A percentile compares a stretch with the other conserved stretches of the same genome.
phyloP scores from a whole-genome alignment of 2,113 vertebrate genomes.

The Pantherophis guttatus region DNA sequence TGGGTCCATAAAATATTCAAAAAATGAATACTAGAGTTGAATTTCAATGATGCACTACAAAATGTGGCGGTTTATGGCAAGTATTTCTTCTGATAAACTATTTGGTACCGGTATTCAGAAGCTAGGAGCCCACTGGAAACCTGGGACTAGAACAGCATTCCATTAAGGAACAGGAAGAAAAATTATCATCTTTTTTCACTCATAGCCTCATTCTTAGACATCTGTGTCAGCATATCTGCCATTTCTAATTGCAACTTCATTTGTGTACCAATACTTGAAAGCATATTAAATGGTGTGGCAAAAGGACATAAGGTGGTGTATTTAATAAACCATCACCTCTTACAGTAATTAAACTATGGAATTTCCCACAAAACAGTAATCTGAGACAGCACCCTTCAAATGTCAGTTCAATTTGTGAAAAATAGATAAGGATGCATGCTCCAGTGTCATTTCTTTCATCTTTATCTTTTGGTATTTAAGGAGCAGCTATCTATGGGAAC shows the following conservation, averaged over 20 bases:
- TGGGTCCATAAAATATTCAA: slow-evolving; percentile 13
- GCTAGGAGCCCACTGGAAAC: slow-evolving; percentile 25
- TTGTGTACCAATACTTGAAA: not conserved
- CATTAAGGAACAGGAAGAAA: not conserved
- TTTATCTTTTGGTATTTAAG: not conserved
- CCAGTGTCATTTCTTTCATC: not conserved
- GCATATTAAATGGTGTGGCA: not conserved
- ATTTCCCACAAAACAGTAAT: not conserved
- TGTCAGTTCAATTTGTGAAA: not conserved
- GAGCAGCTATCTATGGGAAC: not conserved
- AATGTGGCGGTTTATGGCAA: not conserved
- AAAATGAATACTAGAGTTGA: slow-evolving; percentile 18
- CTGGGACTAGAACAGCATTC: not conserved
- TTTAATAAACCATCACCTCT: not conserved
- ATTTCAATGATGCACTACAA: not conserved
- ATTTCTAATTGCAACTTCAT: not conserved
- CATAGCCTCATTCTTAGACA: not conserved
- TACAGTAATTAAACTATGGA: not conserved
- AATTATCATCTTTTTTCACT: slow-evolving; percentile 28
- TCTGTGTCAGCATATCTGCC: not conserved
- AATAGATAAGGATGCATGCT: not conserved
- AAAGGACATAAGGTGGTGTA: not conserved
- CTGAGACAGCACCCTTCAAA: not conserved
- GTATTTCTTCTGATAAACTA: not conserved
- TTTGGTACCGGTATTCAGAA: not conserved